phyloP scores from a whole-genome alignment of 2,113 vertebrate species.

The Gobio gobio region DNA sequence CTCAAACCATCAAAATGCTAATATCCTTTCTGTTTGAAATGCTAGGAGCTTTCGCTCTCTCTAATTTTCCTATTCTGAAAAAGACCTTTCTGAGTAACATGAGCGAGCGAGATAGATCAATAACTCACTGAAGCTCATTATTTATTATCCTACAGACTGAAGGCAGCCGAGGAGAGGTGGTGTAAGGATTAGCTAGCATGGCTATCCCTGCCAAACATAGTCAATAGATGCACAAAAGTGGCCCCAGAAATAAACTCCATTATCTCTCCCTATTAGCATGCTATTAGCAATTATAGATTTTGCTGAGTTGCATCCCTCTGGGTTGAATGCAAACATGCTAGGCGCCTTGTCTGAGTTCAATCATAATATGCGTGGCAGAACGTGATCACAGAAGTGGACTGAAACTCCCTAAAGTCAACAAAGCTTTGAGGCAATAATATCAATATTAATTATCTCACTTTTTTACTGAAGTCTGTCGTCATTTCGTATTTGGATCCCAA shows the following conservation, averaged over 20 bases:
- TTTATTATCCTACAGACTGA: slow-evolving; percentile 75
- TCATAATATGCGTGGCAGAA: slow-evolving; percentile 15
- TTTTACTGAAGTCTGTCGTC: neutral
- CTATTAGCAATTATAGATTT: slow-evolving; percentile 57
- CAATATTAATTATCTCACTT: slow-evolving; percentile 4
- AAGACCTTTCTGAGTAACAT: slow-evolving; percentile 69
- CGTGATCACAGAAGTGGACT: slow-evolving; percentile 8
- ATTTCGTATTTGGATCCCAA: neutral
- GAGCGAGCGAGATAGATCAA: slow-evolving; percentile 68
- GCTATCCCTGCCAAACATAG: slow-evolving; percentile 37
- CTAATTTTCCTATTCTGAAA: slow-evolving; percentile 70
- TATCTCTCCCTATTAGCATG: slow-evolving; percentile 61
- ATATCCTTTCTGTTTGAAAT: slow-evolving; percentile 73
- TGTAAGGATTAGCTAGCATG: slow-evolving; percentile 57
- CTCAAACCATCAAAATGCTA: slow-evolving; percentile 61
- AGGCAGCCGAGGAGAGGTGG: slow-evolving; percentile 46
- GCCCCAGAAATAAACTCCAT: slow-evolving; percentile 60
- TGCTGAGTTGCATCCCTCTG: slow-evolving; percentile 50
- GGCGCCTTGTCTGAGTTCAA: neutral
- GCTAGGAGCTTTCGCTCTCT: slow-evolving; percentile 66
- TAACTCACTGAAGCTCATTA: slow-evolving; percentile 78
- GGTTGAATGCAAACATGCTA: slow-evolving; percentile 25
- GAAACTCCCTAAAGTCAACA: slow-evolving; percentile 28
- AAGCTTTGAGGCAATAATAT: neutral
- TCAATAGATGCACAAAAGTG: slow-evolving; percentile 56